Base-by-base conservation (phyloP, 1,140 invertebrate genomes). In the Drosophila quadrilineata region DNA sequence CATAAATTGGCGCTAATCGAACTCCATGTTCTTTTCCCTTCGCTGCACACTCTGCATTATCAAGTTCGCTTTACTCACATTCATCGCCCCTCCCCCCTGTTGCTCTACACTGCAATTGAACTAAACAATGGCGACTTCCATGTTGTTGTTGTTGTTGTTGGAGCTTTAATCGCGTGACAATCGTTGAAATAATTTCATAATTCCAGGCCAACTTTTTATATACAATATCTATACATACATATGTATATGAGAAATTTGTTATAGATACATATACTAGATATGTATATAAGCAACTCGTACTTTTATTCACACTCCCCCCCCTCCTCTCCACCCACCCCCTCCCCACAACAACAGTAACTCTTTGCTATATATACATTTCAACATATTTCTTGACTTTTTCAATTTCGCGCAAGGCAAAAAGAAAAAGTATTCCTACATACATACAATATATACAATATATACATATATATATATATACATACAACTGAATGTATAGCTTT, bases 121-220 rank as follows among this genome's bases (percentile, higher is more conserved):
- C 16, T n/a, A 31, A 6, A 1, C 22, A 45, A 8, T 26, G 9
- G 6, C 8, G 3, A 17, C 4, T 19, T 50, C 6, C 19, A 17
- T 52, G 36, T 26, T 48, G 56, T 46, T 49, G 14, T 48, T 46
- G 14, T 22, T 26, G 21, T 21, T 16, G 38, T 17, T 29, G 41
- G 8, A 22, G 35, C 65, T 71, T 71, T 50, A 79, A 71, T 79
- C 75, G 75, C 75, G 75, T 79, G 75, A 74, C 70, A 53, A 48
- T 59, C 45, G 54, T 49, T 57, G 46, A 73, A 70, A 77, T 65
- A 54, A 52, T 79, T 76, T 64, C 57, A 73, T 79, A 77, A 74
- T 73, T 79, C 65, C 54, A 65, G 75, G 69, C 69, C 63, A n/a
- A n/a, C n/a, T n/a, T n/a, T n/a, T n/a, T n/a, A n/a, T n/a, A n/a